phyloP scores from a whole-genome alignment of 2,888 invertebrate genomes.

The Thelaira solivaga region DNA sequence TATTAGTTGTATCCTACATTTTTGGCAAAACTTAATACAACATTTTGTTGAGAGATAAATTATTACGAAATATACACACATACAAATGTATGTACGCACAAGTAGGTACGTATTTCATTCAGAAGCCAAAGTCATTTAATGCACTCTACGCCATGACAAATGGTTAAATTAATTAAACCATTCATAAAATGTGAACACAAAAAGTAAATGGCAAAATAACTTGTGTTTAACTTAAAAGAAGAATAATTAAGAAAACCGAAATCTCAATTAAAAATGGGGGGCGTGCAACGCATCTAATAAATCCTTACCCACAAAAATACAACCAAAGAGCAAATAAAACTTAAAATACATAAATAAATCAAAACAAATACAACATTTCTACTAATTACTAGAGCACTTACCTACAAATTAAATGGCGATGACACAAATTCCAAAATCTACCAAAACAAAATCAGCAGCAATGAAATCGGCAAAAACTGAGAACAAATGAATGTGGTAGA shows the following conservation, averaged over 20 bases:
- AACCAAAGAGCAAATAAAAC: constrained; percentile 3
- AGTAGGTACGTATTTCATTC: constrained; percentile 12
- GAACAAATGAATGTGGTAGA: constrained; percentile 10
- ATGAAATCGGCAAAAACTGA: not conserved
- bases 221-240: constrained; percentile 5
- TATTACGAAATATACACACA: too few species aligned
- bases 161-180: not conserved
- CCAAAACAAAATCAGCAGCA: constrained; percentile 25
- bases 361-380: not conserved
- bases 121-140: constrained; percentile 13
- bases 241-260: constrained; percentile 31
- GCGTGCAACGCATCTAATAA: constrained; percentile 27
- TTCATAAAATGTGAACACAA: not conserved
- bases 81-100: too few species aligned
- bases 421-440: constrained; percentile 30
- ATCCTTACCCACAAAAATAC: not conserved
- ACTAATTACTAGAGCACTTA: constrained; percentile 16
- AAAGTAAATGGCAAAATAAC: not conserved
- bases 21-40: too few species aligned
- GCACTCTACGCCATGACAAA: constrained; percentile 13
- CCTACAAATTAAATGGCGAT: constrained; percentile 22
- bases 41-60: too few species aligned
- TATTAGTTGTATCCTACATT: too few species aligned
- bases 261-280: constrained; percentile 13
- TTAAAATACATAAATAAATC: not conserved